Evolutionary conservation across 2,113 vertebrate genomes (phyloP).

Genomic region (Globicephala melas): DNA sequence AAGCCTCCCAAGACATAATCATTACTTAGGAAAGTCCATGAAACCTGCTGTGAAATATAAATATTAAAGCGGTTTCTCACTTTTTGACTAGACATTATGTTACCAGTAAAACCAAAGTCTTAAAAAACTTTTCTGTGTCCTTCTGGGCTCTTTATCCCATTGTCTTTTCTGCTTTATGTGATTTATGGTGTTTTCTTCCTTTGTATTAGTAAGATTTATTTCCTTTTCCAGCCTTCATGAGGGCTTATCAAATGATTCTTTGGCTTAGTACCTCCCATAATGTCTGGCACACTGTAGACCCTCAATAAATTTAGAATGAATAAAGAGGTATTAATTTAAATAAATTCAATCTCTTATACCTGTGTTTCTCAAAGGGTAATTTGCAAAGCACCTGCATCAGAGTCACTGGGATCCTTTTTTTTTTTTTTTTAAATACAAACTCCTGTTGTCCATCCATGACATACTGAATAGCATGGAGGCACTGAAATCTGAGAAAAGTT

Average conservation of each 20-base stretch:
- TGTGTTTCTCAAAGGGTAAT: slow-evolving; percentile 8
- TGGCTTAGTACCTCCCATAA: not conserved
- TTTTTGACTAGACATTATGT: not conserved
- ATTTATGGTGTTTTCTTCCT: not conserved
- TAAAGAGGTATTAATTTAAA: not conserved
- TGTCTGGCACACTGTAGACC: not conserved
- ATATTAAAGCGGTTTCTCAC: not conserved
- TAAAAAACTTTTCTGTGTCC: not conserved
- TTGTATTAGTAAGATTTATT: not conserved
- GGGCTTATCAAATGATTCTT: not conserved
- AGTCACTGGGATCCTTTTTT: not conserved
- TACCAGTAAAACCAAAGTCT: not conserved
- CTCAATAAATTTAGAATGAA: not conserved
- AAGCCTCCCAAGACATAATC: not conserved
- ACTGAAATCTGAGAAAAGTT: not conserved
- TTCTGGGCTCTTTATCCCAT: not conserved
- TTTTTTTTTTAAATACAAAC: not conserved
- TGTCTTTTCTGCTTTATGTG: not conserved
- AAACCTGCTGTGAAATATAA: slow-evolving; percentile 22
- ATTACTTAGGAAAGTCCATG: slow-evolving; percentile 7
- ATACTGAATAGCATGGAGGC: not conserved
- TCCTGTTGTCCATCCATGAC: not conserved
- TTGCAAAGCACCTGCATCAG: not conserved
- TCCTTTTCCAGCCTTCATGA: not conserved
- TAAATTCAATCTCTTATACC: not conserved